phyloP scores from a whole-genome alignment of 2,797 vertebrate genomes.

The Tolypeutes matacus region DNA sequence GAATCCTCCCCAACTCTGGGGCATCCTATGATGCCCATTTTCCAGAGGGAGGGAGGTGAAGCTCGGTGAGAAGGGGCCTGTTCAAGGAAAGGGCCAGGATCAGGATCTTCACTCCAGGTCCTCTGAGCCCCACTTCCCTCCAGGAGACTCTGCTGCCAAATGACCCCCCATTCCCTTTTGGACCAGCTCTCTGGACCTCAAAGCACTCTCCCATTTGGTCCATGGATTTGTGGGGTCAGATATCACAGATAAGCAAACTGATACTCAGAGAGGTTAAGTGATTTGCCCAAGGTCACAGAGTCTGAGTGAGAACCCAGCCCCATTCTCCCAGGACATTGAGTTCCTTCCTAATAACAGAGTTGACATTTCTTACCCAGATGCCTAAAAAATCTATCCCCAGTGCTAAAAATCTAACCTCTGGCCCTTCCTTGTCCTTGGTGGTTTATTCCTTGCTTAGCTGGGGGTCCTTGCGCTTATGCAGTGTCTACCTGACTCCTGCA shows the following conservation, averaged over 20 bases:
- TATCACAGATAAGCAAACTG: not conserved
- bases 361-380: not conserved
- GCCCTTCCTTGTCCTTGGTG: not conserved
- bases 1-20: not conserved
- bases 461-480: not conserved
- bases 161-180: too few relatives aligned
- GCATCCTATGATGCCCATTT: not conserved
- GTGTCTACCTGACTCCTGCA: not conserved
- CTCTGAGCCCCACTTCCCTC: accelerated
- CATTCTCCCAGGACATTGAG: not conserved
- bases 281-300: not conserved
- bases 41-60: not conserved
- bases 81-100: not conserved
- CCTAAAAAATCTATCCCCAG: accelerated
- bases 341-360: not conserved
- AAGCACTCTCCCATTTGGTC: not conserved
- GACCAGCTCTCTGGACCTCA: not conserved
- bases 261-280: not conserved
- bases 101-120: not conserved
- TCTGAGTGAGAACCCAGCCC: not conserved
- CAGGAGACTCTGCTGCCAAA: not conserved
- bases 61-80: accelerated
- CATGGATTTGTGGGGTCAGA: not conserved
- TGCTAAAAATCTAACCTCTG: not conserved
- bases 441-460: not conserved